Percentiles rank a stretch among this genome's conserved stretches.
These are phyloP conservation scores for Athalia cordata DNA, from an alignment of 2,888 invertebrate species.

Conservation along the genomic window DNA sequence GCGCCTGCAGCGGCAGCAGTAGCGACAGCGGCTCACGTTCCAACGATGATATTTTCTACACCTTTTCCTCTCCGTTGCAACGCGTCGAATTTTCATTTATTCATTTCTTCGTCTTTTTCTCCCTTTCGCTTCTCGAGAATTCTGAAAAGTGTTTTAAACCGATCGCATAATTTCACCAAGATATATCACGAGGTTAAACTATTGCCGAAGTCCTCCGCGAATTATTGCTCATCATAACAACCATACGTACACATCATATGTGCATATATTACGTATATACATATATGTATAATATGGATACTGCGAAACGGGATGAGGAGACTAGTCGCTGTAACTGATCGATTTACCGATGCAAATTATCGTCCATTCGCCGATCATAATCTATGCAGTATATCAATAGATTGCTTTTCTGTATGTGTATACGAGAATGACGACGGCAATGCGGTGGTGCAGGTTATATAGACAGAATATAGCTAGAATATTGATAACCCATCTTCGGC, in stretches of 20 bases:
- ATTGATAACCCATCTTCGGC: too few species aligned
- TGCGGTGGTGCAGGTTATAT: too few species aligned
- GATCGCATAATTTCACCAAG: not conserved
- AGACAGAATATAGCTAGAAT: too few species aligned
- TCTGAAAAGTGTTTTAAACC: not conserved
- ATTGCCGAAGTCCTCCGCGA: not conserved
- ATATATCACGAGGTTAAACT: not conserved
- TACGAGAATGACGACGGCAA: too few species aligned
- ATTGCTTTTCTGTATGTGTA: slow-evolving; percentile 3
- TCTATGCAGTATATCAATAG: slow-evolving; percentile 29
- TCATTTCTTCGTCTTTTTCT: not conserved
- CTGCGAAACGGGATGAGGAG: not conserved
- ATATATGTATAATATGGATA: too few species aligned
- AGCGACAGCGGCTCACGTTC: too few species aligned
- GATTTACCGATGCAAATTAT: slow-evolving; percentile 11
- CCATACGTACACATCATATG: not conserved
- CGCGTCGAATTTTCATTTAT: not conserved
- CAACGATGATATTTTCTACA: slow-evolving; percentile 32
- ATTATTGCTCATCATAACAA: not conserved
- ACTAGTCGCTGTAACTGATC: slow-evolving; percentile 9
- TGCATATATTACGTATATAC: too few species aligned
- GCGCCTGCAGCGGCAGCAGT: too few species aligned
- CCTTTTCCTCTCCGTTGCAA: not conserved
- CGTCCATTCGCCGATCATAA: slow-evolving; percentile 24
- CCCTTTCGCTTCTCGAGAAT: not conserved